Conservation (phyloP, 2,797 vertebrate species). For the Poecile montanus region DNA sequence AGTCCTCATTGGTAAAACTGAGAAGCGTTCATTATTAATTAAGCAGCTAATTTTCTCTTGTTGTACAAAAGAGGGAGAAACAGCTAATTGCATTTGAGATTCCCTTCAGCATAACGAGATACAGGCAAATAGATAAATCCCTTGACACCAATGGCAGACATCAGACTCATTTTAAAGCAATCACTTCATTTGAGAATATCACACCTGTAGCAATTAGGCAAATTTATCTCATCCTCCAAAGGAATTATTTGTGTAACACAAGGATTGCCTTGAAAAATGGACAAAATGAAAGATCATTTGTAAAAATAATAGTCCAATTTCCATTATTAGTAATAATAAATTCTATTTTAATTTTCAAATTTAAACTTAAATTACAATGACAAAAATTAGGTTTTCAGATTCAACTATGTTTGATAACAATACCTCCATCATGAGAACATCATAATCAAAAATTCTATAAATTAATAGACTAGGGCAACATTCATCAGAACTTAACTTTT, state of each 20-base stretch:
- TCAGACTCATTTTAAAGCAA: constrained; percentile 3
- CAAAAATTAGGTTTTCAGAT: background rate
- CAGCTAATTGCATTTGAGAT: constrained; percentile 30
- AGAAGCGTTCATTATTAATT: constrained; percentile 11
- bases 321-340: background rate
- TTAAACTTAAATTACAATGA: background rate
- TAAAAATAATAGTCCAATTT: background rate
- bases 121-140: constrained; percentile 47
- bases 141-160: background rate
- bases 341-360: background rate
- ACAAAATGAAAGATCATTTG: background rate
- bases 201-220: constrained; percentile 36
- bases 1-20: constrained; percentile 22
- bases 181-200: constrained; percentile 13
- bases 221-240: background rate
- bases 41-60: constrained; percentile 37
- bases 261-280: constrained; percentile 12
- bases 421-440: background rate
- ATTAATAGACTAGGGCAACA: background rate
- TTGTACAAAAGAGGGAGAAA: background rate
- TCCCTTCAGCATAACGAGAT: constrained; percentile 51
- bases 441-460: background rate
- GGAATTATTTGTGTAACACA: background rate
- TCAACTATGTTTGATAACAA: background rate
- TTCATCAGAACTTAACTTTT: background rate